These are phyloP conservation scores for Karalla daura DNA, from an alignment of 2,797 vertebrate species.

Conservation along the genomic window DNA sequence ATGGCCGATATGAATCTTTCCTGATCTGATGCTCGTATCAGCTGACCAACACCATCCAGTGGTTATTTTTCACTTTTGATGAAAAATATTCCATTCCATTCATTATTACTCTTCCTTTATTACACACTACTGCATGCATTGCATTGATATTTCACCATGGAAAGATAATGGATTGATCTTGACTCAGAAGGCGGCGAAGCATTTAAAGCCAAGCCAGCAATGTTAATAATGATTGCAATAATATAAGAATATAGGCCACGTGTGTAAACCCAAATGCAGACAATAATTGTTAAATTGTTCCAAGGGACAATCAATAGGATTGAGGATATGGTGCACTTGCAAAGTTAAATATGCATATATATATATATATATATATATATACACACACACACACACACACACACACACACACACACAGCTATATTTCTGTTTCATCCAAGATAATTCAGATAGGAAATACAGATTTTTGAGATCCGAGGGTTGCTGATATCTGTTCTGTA, in stretches of 20 bases:
- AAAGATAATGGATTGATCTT: too few species aligned
- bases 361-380: too few species aligned
- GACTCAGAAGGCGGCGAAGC: conserved; percentile 12
- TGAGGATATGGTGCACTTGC: not conserved
- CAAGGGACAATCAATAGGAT: not conserved
- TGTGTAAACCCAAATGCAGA: conserved; percentile 13
- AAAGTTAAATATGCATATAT: too few species aligned
- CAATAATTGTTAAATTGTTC: too few species aligned
- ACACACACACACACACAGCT: too few species aligned
- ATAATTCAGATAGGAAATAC: not conserved
- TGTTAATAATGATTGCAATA: too few species aligned
- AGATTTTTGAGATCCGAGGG: not conserved
- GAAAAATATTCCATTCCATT: conserved; percentile 21
- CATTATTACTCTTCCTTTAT: too few species aligned
- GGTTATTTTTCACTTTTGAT: conserved; percentile 19
- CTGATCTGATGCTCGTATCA: conserved; percentile 30
- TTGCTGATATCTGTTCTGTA: too few species aligned
- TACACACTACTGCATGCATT: conserved; percentile 1
- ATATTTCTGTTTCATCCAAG: not conserved
- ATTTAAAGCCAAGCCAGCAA: conserved; percentile 30
- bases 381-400: too few species aligned
- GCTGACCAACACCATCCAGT: not conserved
- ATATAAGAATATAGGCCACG: conserved; percentile 5
- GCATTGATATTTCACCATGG: too few species aligned
- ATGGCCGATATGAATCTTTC: conserved; percentile 23